Percentiles rank a stretch among this genome's conserved stretches.
Conservation (phyloP, 2,113 vertebrate genomes). For the Aphelocoma coerulescens region DNA sequence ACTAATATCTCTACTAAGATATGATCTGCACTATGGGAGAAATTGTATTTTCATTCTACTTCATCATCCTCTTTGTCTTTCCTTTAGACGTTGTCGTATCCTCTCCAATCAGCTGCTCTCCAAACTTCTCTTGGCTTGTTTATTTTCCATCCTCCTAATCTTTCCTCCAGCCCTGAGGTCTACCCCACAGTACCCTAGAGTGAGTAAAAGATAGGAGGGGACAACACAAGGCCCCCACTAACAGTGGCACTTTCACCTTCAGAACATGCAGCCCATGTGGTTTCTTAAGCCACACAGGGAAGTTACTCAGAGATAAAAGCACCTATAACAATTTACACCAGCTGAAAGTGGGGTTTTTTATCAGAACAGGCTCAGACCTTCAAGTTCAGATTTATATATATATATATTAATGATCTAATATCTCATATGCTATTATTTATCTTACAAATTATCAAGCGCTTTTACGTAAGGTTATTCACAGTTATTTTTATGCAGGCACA, state of each 20-base stretch:
- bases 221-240: neutral
- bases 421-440: neutral
- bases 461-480: neutral
- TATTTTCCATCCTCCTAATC: neutral
- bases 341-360: neutral
- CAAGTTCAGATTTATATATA: neutral
- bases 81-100: neutral
- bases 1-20: neutral
- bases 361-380: neutral
- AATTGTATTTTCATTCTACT: neutral
- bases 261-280: neutral
- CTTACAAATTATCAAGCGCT: neutral
- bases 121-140: neutral
- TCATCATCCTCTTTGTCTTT: neutral
- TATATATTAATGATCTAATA: neutral
- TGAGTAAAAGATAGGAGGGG: neutral
- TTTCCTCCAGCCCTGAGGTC: neutral
- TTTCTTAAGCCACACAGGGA: neutral
- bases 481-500: neutral
- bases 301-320: neutral
- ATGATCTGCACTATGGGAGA: neutral
- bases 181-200: fast-evolving
- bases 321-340: neutral
- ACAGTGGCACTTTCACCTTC: neutral
- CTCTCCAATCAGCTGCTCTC: neutral